Base-by-base conservation (phyloP, 1,140 invertebrate species). In the Drosophila carrolli region DNA sequence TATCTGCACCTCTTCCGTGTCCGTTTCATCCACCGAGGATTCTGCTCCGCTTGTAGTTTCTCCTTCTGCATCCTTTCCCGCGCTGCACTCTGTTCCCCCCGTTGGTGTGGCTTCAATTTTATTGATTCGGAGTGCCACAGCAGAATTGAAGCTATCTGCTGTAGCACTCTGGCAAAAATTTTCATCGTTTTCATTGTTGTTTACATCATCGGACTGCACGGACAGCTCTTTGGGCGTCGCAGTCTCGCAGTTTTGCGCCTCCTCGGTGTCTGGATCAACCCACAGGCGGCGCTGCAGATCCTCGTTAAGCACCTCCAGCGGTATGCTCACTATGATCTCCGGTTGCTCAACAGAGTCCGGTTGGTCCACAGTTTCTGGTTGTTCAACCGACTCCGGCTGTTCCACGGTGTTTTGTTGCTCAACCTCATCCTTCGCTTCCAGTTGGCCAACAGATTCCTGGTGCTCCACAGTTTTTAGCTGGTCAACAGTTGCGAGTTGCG, bases 101-200 rank as follows among this genome's bases (percentile, higher is more conserved):
- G 40, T 43, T 29, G 73, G 55, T 48, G 59, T 72, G 38, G 84
- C 84, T 84, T 89, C 84, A 89, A 89, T 89, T 59, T 75, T 10
- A 13, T 74, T 47, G 13, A 14, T 63, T 53, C 41, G 53, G 81
- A 84, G 84, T 89, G 84, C 84, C 70, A 84, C 81, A 84, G 70
- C 78, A 84, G 85, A 54, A 89, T 90, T 89, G 84, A 89, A 89
- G 84, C 84, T 89, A 89, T 78, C 84, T 84, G 77, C 85, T 84
- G 85, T 83, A 81, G 85, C 84, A 89, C 85, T 84, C 77, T 75
- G 85, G 68, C 77, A 84, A 89, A 89, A 89, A 89, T 89, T 66
- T 76, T 89, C 84, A 54, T 51, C 56, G 48, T 90, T 89, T 6
- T 56, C 84, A 78, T 89, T 89, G 44, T 89, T 88, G 32, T 88